These are phyloP conservation scores for Eulithis testata DNA, from an alignment of 2,888 invertebrate species.

Conservation along the genomic window DNA sequence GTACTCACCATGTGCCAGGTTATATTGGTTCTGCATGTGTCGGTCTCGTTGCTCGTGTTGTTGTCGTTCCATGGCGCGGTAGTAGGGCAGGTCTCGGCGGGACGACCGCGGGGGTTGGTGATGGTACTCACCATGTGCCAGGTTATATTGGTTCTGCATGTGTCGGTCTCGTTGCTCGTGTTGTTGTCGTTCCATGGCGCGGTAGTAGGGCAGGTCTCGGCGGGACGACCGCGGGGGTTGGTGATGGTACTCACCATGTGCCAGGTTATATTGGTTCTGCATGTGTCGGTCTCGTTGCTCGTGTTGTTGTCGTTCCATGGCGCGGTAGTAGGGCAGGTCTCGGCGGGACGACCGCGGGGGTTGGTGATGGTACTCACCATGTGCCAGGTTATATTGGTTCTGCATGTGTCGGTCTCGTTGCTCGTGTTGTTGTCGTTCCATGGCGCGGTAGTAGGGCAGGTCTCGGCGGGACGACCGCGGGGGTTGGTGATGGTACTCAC, in stretches of 20 bases:
- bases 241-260: conserved; percentile 59
- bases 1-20: conserved; percentile 61
- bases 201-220: conserved; percentile 64
- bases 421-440: conserved; percentile 61
- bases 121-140: conserved; percentile 60
- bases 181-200: conserved; percentile 60
- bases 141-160: conserved; percentile 60
- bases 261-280: conserved; percentile 61
- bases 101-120: conserved; percentile 50
- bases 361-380: conserved; percentile 57
- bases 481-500: conserved; percentile 58
- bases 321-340: conserved; percentile 63
- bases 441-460: conserved; percentile 59
- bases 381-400: conserved; percentile 61
- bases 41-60: conserved; percentile 60
- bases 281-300: conserved; percentile 57
- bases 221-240: conserved; percentile 49
- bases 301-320: conserved; percentile 57
- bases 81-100: conserved; percentile 62
- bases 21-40: conserved; percentile 58
- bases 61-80: conserved; percentile 59
- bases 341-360: conserved; percentile 56
- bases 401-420: conserved; percentile 53
- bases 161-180: conserved; percentile 57
- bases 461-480: conserved; percentile 57